phyloP scores from a whole-genome alignment of 2,113 vertebrate species.

The Platysteira castanea region DNA sequence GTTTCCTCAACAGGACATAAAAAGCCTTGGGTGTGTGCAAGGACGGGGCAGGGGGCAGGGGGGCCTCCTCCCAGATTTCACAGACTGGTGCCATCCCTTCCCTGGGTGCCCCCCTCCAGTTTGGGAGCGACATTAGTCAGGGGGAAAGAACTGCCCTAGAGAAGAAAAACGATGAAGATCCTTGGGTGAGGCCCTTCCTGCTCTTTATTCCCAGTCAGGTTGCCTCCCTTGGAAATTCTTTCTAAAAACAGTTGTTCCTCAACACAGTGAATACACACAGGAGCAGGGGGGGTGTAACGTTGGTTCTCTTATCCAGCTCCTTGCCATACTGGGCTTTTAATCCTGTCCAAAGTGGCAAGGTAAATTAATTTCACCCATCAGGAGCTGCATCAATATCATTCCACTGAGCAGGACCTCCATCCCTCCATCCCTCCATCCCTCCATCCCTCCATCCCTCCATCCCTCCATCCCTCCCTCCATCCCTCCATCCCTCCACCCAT shows the following conservation, averaged over 20 bases:
- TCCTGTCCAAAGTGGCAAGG: not conserved
- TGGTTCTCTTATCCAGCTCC: not conserved
- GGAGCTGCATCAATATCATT: not conserved
- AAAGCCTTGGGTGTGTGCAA: not conserved
- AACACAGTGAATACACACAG: rapidly evolving
- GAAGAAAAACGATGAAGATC: not conserved
- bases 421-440: not conserved
- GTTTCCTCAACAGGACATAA: not conserved
- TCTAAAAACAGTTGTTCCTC: not conserved
- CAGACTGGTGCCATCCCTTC: not conserved
- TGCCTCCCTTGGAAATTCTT: not conserved
- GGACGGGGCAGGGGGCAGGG: rapidly evolving
- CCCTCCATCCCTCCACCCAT: not conserved
- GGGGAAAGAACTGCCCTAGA: not conserved
- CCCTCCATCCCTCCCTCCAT: not conserved
- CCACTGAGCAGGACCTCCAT: not conserved
- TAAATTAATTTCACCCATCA: not conserved
- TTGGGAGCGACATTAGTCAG: rapidly evolving
- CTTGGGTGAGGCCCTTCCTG: not conserved
- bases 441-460: not conserved
- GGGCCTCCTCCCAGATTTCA: not conserved
- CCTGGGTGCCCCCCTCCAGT: not conserved
- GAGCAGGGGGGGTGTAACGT: not conserved
- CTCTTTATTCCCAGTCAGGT: not conserved
- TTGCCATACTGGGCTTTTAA: not conserved